Base-by-base conservation (phyloP, 2,797 vertebrate genomes). In the Liparis tanakae region DNA sequence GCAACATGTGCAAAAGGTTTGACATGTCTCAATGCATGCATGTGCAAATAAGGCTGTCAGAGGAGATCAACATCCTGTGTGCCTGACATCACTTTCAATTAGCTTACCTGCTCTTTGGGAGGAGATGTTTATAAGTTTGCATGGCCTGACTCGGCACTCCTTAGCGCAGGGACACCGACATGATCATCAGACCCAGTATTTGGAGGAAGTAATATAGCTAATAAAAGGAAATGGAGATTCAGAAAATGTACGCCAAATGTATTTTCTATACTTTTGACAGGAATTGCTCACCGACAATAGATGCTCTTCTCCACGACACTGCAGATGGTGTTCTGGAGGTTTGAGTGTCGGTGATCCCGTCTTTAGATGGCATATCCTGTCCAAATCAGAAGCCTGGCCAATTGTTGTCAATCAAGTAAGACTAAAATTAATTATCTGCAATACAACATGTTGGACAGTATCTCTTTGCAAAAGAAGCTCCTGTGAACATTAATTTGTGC, bases 401-500 rank as follows among this genome's bases (percentile, higher is more conserved):
- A 59, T 65, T 72, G 36, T 58, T 44, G 10, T 59, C n/a, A 36
- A 33, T 66, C 14, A 34, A 53, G 54, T 68, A 46, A 76, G 43
- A 9, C 39, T 30, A 53, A 70, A 58, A 75, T 57, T 58, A 76
- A 82, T 53, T 25, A 79, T 82, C 58, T 30, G 36, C 36, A n/a
- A 78, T 41, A 54, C 67, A 77, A 72, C 79, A 53, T 80, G 78
- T 68, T 36, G 34, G 63, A 57, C 39, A 36, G 43, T n/a, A 30
- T 79, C 56, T 68, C n/a, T 18, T 14, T 58, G 53, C n/a, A 55
- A 62, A 68, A 72, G 66, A 25, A 69, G 59, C 50, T 53, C 74
- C 43, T 57, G 72, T 67, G 63, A 74, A 50, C 46, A 70, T 73
- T 79, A 46, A 72, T 61, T 76, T 79, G 64, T 76, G 41, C 30